phyloP scores from a whole-genome alignment of 2,888 invertebrate species.

The Stenodema calcarata region DNA sequence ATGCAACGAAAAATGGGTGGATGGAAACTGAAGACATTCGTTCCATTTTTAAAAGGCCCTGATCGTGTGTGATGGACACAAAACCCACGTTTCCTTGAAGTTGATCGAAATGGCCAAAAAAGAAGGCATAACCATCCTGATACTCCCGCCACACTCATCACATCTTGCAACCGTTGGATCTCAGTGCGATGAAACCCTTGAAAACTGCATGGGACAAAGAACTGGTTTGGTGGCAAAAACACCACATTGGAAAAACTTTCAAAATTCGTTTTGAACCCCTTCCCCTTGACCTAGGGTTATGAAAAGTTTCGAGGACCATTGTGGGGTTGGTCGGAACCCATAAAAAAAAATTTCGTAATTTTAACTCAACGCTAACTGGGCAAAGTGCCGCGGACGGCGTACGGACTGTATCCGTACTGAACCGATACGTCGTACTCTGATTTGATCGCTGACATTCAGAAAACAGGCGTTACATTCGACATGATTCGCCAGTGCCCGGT shows the following conservation, averaged over 20 bases:
- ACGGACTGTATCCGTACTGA: too few species aligned
- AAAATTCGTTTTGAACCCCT: too few species aligned
- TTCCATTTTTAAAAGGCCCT: conserved; percentile 50
- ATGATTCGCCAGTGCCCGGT: too few species aligned
- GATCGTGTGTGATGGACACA: conserved; percentile 60
- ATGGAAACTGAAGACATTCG: conserved; percentile 52
- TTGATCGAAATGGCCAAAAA: conserved; percentile 56
- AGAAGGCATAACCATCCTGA: conserved; percentile 57
- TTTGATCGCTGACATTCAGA: too few species aligned
- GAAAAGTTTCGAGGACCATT: too few species aligned
- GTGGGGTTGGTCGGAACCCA: too few species aligned
- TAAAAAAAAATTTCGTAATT: too few species aligned
- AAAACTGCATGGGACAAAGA: conserved; percentile 10
- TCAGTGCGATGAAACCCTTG: conserved; percentile 56
- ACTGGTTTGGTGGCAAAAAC: conserved; percentile 13
- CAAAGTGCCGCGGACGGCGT: too few species aligned
- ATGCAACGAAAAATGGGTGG: conserved; percentile 54
- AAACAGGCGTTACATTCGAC: too few species aligned
- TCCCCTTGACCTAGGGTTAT: too few species aligned
- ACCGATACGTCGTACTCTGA: too few species aligned
- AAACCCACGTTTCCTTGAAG: conserved; percentile 57
- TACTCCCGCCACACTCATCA: conserved; percentile 58
- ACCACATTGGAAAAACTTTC: not conserved
- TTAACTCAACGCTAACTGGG: too few species aligned
- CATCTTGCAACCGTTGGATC: conserved; percentile 45